Evolutionary conservation across 2,888 invertebrate species (phyloP), one percentile per base, ranked within the genome.

Genomic region (Alloplasta piceator): DNA sequence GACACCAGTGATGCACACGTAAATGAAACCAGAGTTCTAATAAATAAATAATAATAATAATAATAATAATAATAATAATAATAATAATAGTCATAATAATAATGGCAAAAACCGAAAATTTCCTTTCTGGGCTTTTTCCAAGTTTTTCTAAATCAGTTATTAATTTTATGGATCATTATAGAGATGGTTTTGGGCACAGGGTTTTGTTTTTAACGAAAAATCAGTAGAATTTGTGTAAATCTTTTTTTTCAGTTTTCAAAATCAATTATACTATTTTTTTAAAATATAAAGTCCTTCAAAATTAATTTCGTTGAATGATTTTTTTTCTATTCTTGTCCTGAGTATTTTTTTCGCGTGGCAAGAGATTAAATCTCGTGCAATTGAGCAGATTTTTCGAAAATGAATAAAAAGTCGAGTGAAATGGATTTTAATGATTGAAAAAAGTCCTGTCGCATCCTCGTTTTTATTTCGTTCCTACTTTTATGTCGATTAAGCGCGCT

Each of bases 391-490:
- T 9, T n/a, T 55, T 14, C n/a, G n/a, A 6, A 7, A 26, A 26
- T 26, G 1, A 26, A 26, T 55, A 14, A 55, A 55, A 55, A 16
- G n/a, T 55, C 6, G n/a, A 55, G n/a, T 16, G 7, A 39, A 58
- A 58, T 39, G 14, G 7, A 43, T 43, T 38, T 61, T 61, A 9
- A 12, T 6, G 38, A 16, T 85, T 85, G 85, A 64, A 84, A 67
- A 73, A 77, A 83, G 72, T 81, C 84, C 89, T 89, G 89, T 90
- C 90, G 86, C 88, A 88, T 89, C 87, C 89, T 87, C 85, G 85
- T 58, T 12, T 38, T 52, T n/a, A 39, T 58, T 63, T 14, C 43
- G 56, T 71, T 63, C 39, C 38, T 74, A 12, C 60, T 7, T 4
- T 48, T 16, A 41, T 39, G 10, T 36, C 55, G 48, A 5, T 43